These are phyloP conservation scores for Falco cherrug DNA, from an alignment of 2,797 vertebrate species.

Conservation along the genomic window DNA sequence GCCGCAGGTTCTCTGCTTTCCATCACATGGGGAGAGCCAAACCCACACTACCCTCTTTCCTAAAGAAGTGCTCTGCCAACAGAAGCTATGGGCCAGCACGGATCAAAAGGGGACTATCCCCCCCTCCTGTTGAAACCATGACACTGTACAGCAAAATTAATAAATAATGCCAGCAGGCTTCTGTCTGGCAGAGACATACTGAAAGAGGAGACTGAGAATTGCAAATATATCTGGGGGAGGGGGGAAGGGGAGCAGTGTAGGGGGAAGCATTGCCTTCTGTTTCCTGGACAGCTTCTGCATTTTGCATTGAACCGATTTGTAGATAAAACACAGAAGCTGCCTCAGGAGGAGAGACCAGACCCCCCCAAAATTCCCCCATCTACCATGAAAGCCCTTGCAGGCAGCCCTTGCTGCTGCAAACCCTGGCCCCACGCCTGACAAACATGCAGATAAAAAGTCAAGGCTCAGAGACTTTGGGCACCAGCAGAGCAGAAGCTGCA, in stretches of 20 bases:
- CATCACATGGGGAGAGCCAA: neutral
- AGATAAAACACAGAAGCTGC: neutral
- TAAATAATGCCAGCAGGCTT: neutral
- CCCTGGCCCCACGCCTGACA: neutral
- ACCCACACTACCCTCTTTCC: neutral
- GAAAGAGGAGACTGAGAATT: neutral
- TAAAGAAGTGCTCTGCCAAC: neutral
- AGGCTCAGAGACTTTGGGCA: neutral
- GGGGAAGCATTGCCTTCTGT: neutral
- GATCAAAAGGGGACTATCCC: slow-evolving; percentile 33
- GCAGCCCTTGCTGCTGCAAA: neutral
- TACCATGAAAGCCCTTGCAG: rapidly evolving
- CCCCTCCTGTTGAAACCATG: slow-evolving; percentile 42
- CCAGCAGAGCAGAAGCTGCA: neutral
- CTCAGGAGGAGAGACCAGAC: neutral
- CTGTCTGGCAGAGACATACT: neutral
- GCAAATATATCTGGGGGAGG: neutral
- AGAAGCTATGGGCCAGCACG: rapidly evolving
- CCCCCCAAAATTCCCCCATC: neutral
- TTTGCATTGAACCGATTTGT: neutral
- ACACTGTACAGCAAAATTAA: slow-evolving; percentile 8
- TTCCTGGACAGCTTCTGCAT: slow-evolving; percentile 34
- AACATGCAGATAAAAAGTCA: neutral
- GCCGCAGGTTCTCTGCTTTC: neutral
- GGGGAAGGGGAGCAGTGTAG: rapidly evolving